phyloP scores from a whole-genome alignment of 2,888 invertebrate species.

The Bruchidius siliquastri region DNA sequence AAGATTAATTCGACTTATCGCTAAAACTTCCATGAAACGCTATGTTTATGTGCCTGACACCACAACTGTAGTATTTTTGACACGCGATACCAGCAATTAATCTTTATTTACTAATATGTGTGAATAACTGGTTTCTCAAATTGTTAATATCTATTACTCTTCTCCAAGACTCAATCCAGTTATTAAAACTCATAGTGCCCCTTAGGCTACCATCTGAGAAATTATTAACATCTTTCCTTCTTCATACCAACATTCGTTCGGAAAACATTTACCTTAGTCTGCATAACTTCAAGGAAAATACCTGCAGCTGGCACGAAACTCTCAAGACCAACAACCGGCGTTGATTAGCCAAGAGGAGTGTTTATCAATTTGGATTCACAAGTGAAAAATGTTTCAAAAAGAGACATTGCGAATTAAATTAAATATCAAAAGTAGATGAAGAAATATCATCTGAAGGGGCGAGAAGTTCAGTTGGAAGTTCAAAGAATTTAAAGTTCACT shows the following conservation, averaged over 20 bases:
- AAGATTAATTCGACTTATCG: too few relatives aligned
- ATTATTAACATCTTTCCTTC: neutral
- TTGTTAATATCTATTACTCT: too few relatives aligned
- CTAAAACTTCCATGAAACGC: too few relatives aligned
- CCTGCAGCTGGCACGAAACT: neutral
- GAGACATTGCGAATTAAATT: neutral
- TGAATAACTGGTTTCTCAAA: too few relatives aligned
- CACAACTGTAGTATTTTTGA: too few relatives aligned
- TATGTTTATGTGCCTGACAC: too few relatives aligned
- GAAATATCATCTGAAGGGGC: too few relatives aligned
- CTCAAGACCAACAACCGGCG: neutral
- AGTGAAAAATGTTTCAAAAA: neutral
- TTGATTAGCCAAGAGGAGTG: neutral
- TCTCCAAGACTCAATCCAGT: neutral
- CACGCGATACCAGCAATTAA: too few relatives aligned
- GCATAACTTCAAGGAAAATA: neutral
- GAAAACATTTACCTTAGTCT: neutral
- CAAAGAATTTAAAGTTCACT: too few relatives aligned
- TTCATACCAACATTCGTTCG: neutral
- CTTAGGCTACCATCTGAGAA: neutral
- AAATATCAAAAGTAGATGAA: neutral
- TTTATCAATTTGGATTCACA: neutral
- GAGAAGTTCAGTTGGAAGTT: too few relatives aligned
- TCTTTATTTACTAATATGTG: too few relatives aligned
- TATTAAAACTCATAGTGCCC: neutral